Evolutionary conservation across 2,113 vertebrate species (phyloP), one percentile per base, ranked within the genome.

Genomic region (Eptesicus fuscus): DNA sequence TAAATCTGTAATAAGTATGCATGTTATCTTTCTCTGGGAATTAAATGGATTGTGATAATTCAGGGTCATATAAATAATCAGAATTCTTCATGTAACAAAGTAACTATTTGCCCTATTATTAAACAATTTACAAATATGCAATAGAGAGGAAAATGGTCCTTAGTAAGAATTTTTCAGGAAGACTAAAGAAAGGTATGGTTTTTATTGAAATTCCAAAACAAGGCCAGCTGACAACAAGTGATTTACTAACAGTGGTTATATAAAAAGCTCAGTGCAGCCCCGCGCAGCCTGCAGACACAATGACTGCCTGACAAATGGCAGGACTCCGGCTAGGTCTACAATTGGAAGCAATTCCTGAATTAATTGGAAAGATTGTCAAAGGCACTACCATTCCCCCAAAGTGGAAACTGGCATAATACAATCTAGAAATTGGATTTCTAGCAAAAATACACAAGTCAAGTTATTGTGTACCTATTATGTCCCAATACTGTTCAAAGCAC

Each of bases 301-400:
- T 23, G 44, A 70, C 67, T 85, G 47, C 71, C 80, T 95, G 80
- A 96, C 71, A 94, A 96, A 96, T 85, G 84, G 77, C 71, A 90
- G 49, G 0, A 3, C 47, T 53, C 32, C 42, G 73, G 17, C 83
- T 47, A 78, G 40, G 44, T 88, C 73, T 74, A 28, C 1, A 0
- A 92, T 83, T 77, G 88, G 53, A 97, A 95, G 83, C 85, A 88
- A 88, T 83, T n/a, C 22, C 70, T 69, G 77, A 92, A 95, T 96
- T 95, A 96, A 97, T 96, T 28, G 16, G 77, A 88, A 95, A 90
- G 63, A 88, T 76, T 96, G 74, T 96, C 92, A 92, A 86, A 95
- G 30, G 17, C 3, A 1, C 42, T 42, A 67, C 56, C 42, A 18
- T 92, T 90, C 69, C 40, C 79, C 73, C 18, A 91, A 92, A 79